These are phyloP conservation scores for Chionodraco myersi DNA, from an alignment of 2,113 vertebrate species.

Conservation along the genomic window DNA sequence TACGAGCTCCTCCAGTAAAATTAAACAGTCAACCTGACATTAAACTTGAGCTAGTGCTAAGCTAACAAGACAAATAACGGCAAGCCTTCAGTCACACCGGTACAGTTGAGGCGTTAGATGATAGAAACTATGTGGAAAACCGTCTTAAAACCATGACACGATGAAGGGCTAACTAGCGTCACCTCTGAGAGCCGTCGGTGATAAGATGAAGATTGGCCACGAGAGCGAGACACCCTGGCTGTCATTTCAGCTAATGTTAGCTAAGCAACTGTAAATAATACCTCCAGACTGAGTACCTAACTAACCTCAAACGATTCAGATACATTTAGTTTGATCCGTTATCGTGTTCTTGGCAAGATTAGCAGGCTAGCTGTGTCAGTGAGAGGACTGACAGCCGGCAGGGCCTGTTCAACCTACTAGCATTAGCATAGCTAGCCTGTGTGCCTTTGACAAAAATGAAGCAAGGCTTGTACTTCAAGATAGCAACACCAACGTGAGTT, in stretches of 20 bases:
- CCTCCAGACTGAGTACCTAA: neutral
- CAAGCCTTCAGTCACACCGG: neutral
- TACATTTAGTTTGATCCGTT: neutral
- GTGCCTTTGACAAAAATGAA: slow-evolving; percentile 66
- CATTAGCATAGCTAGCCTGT: slow-evolving; percentile 33
- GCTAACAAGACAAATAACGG: neutral
- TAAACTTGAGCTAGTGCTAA: neutral
- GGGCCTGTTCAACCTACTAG: slow-evolving; percentile 62
- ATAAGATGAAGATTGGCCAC: slow-evolving; percentile 18
- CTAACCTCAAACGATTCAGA: neutral
- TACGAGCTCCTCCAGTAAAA: neutral
- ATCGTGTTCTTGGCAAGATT: neutral
- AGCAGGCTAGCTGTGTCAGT: neutral
- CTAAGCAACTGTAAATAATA: neutral
- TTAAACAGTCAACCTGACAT: neutral
- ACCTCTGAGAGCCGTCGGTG: slow-evolving; percentile 5
- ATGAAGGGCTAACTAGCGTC: neutral
- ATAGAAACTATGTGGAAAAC: neutral
- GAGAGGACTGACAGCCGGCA: slow-evolving; percentile 48
- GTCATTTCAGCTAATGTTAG: slow-evolving; percentile 18
- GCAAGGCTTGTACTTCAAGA: slow-evolving; percentile 12
- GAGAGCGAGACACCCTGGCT: slow-evolving; percentile 1
- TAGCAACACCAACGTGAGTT: slow-evolving; percentile 7
- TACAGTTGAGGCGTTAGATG: too few species aligned
- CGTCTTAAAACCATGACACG: neutral